Evolutionary conservation across 2,797 vertebrate species (phyloP), one percentile per base, ranked within the genome.

Genomic region (Cetoscarus ocellatus): DNA sequence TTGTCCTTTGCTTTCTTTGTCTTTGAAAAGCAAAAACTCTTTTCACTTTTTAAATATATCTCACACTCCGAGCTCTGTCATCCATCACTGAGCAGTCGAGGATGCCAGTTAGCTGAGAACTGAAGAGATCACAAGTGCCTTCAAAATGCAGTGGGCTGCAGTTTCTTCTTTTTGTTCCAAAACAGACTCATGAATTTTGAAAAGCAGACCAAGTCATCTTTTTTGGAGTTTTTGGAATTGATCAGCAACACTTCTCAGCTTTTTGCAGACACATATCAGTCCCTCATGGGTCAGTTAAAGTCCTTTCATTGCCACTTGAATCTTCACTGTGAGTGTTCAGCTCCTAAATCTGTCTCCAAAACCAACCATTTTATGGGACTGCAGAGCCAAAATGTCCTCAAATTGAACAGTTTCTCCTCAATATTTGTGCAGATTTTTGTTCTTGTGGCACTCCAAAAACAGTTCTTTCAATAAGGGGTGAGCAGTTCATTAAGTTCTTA

Each of bases 11-110:
- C 62, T 61, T 63, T 17, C 55, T 14, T n/a, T n/a, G 52, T 27
- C 40, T 80, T 44, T 61, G 34, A 50, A 70, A 75, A 82, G 61
- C 17, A 1, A 7, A 39, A 61, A 51, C 5, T 14, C 18, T 78
- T 77, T 75, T 77, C 40, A 71, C 49, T 55, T 77, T 84, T 87
- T 80, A 83, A 84, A 88, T 84, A 88, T 84, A 79, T 75, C 66
- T 50, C 57, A 61, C 61, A 59, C 48, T 58, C 18, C 14, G 40
- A 59, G 69, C 73, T 12, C 73, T 61, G 63, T 62, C 67, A 79
- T 80, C 66, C 73, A 71, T 75, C 49, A 51, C 43, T 19, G 73
- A 79, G 73, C 72, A 61, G 73, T 49, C 11, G 5, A 77, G 74
- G 84, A 78, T 69, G 65, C 66, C 58, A 58, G 56, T 69, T 67